Conservation (phyloP, 1,140 invertebrate genomes). For the Gonioctena quinquepunctata region DNA sequence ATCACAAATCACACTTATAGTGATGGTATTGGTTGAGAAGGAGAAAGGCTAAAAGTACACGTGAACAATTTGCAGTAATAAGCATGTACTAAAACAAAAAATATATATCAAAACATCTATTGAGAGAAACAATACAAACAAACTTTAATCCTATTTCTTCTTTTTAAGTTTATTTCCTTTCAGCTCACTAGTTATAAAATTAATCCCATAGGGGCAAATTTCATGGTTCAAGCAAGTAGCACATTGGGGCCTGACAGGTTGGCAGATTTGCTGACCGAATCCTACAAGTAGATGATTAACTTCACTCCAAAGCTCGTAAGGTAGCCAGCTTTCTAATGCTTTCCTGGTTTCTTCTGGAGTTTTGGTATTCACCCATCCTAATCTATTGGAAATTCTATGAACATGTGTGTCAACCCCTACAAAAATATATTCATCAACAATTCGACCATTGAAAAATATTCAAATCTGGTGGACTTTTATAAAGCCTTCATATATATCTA, state of each 20-base stretch:
- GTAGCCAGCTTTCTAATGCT: constrained; percentile 87
- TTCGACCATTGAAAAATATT: too few species aligned
- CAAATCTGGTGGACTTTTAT: too few species aligned
- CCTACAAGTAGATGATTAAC: constrained; percentile 93
- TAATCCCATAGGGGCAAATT: constrained; percentile 77
- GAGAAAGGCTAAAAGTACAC: too few species aligned
- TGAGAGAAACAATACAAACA: neutral
- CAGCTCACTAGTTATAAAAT: constrained; percentile 20
- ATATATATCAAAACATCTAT: neutral
- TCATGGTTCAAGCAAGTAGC: constrained; percentile 77
- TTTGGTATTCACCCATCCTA: constrained; percentile 80
- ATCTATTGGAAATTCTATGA: constrained; percentile 88
- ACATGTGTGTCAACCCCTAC: constrained; percentile 95
- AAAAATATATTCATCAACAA: too few species aligned
- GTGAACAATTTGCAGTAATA: too few species aligned
- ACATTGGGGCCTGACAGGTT: constrained; percentile 82
- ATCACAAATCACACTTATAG: too few species aligned
- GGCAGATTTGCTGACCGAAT: constrained; percentile 93
- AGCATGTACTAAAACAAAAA: neutral
- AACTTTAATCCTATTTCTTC: neutral
- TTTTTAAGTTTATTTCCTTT: constrained; percentile 17
- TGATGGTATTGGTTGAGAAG: too few species aligned
- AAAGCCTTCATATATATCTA: too few species aligned
- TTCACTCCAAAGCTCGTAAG: constrained; percentile 83
- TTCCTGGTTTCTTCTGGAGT: constrained; percentile 87